These are phyloP conservation scores for Microctonus aethiopoides DNA, from an alignment of 2,888 invertebrate genomes.

Conservation along the genomic window DNA sequence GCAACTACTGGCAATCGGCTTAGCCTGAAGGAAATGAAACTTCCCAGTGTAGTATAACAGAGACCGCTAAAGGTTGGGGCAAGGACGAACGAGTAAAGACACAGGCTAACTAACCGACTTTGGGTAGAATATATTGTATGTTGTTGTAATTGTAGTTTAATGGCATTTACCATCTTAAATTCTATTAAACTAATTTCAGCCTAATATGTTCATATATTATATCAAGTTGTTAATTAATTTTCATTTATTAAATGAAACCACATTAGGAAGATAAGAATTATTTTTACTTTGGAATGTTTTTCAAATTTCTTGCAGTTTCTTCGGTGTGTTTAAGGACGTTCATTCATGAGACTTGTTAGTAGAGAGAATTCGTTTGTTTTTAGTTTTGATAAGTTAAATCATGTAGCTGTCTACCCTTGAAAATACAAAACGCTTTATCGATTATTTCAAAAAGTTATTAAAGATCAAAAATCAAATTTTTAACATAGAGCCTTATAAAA, in stretches of 20 bases:
- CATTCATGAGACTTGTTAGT: too few relatives aligned
- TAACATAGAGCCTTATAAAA: too few relatives aligned
- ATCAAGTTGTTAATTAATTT: not conserved
- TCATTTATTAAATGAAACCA: not conserved
- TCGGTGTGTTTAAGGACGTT: too few relatives aligned
- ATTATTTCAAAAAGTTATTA: too few relatives aligned
- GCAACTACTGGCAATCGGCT: slow-evolving; percentile 51
- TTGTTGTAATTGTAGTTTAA: slow-evolving; percentile 48
- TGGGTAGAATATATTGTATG: slow-evolving; percentile 34
- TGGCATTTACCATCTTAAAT: slow-evolving; percentile 44
- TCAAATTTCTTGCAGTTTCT: too few relatives aligned
- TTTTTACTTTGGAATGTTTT: too few relatives aligned
- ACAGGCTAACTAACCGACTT: slow-evolving; percentile 11
- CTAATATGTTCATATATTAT: not conserved
- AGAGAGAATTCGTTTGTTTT: too few relatives aligned
- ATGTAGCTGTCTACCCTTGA: too few relatives aligned
- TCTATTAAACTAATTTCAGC: slow-evolving; percentile 13
- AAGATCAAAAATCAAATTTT: too few relatives aligned
- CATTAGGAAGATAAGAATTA: too few relatives aligned
- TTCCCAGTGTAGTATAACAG: slow-evolving; percentile 38
- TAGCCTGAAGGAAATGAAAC: slow-evolving; percentile 40
- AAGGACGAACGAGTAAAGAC: not conserved
- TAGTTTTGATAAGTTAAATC: too few relatives aligned
- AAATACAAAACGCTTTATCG: too few relatives aligned
- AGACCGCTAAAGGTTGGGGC: not conserved